Evolutionary conservation across 2,888 invertebrate genomes (phyloP).

Genomic region (Smittia sp.): DNA sequence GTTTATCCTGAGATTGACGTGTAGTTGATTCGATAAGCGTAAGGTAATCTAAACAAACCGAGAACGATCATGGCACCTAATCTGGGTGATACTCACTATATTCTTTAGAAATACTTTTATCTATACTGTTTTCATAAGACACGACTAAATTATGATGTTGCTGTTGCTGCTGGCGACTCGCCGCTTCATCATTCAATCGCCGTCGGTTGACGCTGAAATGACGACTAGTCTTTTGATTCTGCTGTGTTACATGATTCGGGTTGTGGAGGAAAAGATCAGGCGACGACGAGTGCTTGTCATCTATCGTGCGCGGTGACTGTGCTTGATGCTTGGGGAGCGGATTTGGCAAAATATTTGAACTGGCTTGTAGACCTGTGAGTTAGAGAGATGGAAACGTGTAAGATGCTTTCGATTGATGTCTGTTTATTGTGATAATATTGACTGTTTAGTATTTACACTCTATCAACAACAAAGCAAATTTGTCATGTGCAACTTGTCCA

Average conservation of each 20-base stretch:
- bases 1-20: too few species aligned
- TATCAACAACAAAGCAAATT: background rate
- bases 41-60: too few species aligned
- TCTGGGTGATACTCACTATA: slow-evolving; percentile 11
- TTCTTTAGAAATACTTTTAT: slow-evolving; percentile 24
- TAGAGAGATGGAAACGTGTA: background rate
- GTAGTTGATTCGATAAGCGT: too few species aligned
- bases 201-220: slow-evolving; percentile 28
- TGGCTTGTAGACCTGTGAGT: slow-evolving; percentile 25
- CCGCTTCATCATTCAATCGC: slow-evolving; percentile 5
- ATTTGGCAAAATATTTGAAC: slow-evolving; percentile 29
- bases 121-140: slow-evolving; percentile 40
- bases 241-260: background rate
- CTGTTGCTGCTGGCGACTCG: slow-evolving; percentile 5
- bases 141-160: slow-evolving; percentile 38
- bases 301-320: slow-evolving; percentile 8
- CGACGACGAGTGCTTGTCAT: background rate
- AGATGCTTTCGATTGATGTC: background rate
- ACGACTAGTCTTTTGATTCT: slow-evolving; percentile 18
- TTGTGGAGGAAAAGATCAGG: background rate
- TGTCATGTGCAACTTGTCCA: too few species aligned
- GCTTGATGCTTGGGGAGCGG: slow-evolving; percentile 14
- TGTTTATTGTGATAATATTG: background rate
- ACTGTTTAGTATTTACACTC: background rate
- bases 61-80: too few species aligned